Evolutionary conservation across 37 sponge, comb jelly and placozoan genomes (phyloP), one percentile per base, ranked within the genome.

Genomic region (Geodia barretti): DNA sequence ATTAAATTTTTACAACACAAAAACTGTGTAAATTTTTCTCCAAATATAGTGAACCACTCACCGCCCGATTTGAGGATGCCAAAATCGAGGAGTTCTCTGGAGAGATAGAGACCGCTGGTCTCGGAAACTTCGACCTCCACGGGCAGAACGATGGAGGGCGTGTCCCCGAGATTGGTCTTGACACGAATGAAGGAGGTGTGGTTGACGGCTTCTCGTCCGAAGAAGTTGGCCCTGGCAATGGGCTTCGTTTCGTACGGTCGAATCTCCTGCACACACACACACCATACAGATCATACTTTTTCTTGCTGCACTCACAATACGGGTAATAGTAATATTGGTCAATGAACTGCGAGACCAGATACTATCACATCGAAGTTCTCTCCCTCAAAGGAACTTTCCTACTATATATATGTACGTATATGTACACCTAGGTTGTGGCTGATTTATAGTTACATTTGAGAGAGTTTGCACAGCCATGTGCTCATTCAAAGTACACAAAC

Each of bases 141-240:
- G 25, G 97, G 97, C 3, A 96, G 81, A n/a, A 93, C 79, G 28
- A 96, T 32, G 17, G 78, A 76, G 0, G 71, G 79, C 1, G 62
- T 71, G 32, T 35, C n/a, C 21, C 63, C 30, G 31, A 72, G 69
- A 58, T 77, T 88, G 4, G 92, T 90, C 77, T 82, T 90, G 41
- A 96, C 65, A 20, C 97, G 77, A 58, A 96, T 88, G 80, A 80
- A 96, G 26, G 91, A 88, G 20, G 91, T 96, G 84, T 90, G 83
- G 68, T 86, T 93, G 76, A 36, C 63, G 23, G 42, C 62, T 7
- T 41, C 34, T 3, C 79, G 76, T 28, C 89, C 94, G 58, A 84
- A 62, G 74, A 90, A 96, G 62, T 80, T 87, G 39, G 87, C 78
- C 17, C 84, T 70, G 31, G 87, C 91, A 9, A 96, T 87, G 1